Evolutionary conservation across 35 echinoderm and acorn worm genomes (phyloP).

Genomic region (Hemicentrotus pulcherrimus): DNA sequence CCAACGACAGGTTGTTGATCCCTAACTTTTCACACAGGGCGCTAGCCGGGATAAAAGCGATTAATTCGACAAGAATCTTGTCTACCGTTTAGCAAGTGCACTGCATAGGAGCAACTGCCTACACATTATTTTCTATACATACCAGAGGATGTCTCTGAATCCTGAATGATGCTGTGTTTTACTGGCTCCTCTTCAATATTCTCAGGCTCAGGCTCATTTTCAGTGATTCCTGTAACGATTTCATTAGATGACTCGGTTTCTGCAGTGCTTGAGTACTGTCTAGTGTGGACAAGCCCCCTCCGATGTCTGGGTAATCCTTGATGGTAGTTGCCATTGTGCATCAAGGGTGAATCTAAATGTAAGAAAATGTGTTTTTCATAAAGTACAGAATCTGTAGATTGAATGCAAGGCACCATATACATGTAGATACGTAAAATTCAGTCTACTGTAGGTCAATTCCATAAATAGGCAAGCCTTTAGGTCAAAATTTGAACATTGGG

Average conservation of each 20-base stretch:
- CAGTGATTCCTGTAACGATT: neutral
- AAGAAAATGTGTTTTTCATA: neutral
- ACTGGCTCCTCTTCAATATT: constrained; percentile 5
- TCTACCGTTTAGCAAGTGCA: neutral
- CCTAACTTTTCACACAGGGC: neutral
- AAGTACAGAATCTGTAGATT: neutral
- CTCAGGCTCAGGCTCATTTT: constrained; percentile 1
- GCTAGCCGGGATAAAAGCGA: neutral
- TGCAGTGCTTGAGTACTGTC: neutral
- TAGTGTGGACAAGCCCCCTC: neutral
- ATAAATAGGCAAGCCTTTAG: no score
- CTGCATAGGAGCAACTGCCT: neutral
- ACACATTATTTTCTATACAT: neutral
- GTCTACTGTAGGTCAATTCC: no score
- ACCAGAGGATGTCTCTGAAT: constrained; percentile 71
- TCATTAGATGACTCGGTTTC: neutral
- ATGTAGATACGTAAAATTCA: no score
- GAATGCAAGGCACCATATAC: neutral
- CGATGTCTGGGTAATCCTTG: neutral
- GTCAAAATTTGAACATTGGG: no score
- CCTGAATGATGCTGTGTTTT: constrained; percentile 74
- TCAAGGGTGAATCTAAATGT: neutral
- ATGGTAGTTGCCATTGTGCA: neutral
- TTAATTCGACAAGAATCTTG: neutral
- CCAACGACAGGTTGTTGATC: neutral